A percentile compares a stretch with the other conserved stretches of the same genome.
These are phyloP conservation scores for Corythoichthys haematopterus DNA, from an alignment of 2,113 vertebrate species.

Conservation along the genomic window DNA sequence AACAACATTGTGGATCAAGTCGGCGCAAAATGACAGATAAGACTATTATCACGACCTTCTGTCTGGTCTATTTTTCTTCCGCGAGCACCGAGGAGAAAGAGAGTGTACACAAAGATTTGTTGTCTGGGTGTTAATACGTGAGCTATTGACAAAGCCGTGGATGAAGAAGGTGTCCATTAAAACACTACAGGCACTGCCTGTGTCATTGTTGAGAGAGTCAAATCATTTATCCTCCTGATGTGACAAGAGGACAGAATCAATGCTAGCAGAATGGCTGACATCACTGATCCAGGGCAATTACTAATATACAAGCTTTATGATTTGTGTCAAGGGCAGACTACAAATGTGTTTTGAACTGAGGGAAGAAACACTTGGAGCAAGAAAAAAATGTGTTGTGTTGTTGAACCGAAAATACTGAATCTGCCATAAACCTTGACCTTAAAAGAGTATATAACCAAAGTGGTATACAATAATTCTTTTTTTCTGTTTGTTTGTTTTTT, in stretches of 20 bases:
- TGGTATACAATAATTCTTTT: not conserved
- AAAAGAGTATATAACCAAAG: not conserved
- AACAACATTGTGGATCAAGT: slow-evolving; percentile 36
- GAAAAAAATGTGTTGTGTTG: slow-evolving; percentile 2
- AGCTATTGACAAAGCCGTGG: slow-evolving; percentile 32
- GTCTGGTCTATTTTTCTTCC: slow-evolving; percentile 25
- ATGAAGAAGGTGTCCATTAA: slow-evolving; percentile 41
- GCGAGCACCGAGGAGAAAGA: slow-evolving; percentile 10
- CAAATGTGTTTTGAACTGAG: slow-evolving; percentile 8
- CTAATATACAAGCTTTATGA: slow-evolving; percentile 28
- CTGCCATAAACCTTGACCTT: not conserved
- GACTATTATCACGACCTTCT: slow-evolving; percentile 39
- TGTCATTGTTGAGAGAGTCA: slow-evolving; percentile 43
- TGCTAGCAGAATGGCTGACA: slow-evolving; percentile 25
- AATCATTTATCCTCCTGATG: slow-evolving; percentile 56
- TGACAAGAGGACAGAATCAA: slow-evolving; percentile 48
- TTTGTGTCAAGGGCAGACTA: slow-evolving; percentile 5
- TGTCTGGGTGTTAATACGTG: slow-evolving; percentile 35
- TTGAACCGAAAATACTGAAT: not conserved
- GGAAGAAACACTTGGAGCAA: not conserved
- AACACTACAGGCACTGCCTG: slow-evolving; percentile 21
- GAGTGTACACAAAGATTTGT: slow-evolving; percentile 38
- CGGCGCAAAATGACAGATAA: slow-evolving; percentile 36
- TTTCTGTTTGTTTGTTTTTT: too few species aligned
- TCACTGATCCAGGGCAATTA: slow-evolving; percentile 33